Base-by-base conservation (phyloP, 2,888 invertebrate species). In the Platypus cylindrus region DNA sequence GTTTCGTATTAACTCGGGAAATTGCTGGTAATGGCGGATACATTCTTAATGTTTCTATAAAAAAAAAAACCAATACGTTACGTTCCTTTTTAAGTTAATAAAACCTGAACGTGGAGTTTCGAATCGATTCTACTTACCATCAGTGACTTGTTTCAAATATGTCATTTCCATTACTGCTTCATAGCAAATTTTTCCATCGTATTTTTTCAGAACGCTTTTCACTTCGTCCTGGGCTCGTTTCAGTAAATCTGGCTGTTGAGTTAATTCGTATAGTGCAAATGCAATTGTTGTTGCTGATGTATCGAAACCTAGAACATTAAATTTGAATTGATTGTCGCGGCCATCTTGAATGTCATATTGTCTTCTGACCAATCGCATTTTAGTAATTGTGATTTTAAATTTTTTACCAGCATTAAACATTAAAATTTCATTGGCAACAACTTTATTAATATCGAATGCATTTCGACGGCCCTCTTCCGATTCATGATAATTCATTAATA, bases 391-490 rank as follows among this genome's bases (percentile, higher is more conserved):
- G n/a, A n/a, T n/a, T n/a, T n/a, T n/a, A n/a, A n/a, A n/a, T n/a
- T n/a, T n/a, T 22, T 26, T 36, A 36, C 36, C 36, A 11, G 38
- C 41, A 26, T 33, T 22, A 20, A 39, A 39, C 34, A 37, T 37
- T 29, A 32, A 11, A 8, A 32, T 25, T 3, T 15, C 64, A 50
- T 75, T 73, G 1, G 71, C 70, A 2, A 48, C 45, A 3, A 56
- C 40, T 34, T 55, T 50, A 13, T 50, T 38, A 7, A 52, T 16
- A 9, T 45, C 51, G n/a, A 51, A 35, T 9, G 30, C 26, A 26
- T 33, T 29, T 9, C 31, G 14, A 12, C 39, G 30, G 0, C 43
- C 36, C 3, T 36, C 32, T n/a, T 37, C 31, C 9, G 33, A 12
- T 11, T 46, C 41, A 14, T 41, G 43, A 37, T 50, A 20, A 7